Base-by-base conservation (phyloP, 1,140 invertebrate species). In the Littorina saxatilis region DNA sequence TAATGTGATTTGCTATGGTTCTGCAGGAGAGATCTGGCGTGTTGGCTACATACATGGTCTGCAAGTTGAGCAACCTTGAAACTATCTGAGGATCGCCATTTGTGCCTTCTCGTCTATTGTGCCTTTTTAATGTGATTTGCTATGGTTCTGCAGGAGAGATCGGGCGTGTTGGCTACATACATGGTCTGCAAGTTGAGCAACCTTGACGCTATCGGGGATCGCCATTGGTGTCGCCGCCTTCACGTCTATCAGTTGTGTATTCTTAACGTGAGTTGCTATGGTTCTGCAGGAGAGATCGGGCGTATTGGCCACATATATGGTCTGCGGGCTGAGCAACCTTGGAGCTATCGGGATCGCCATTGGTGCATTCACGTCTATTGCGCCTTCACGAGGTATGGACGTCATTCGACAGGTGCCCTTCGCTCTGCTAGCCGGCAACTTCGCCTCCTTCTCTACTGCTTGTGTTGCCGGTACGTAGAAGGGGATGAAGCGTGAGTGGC, bases 321-420 rank as follows among this genome's bases (percentile, higher is more conserved):
- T 99, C 23, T 99, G 98, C 90, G 98, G 98, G 0, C 99, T 99
- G 93, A 96, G 98, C 0, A 99, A 99, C 94, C 96, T 98, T 4
- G 94, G 95, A 0, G 96, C 97, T 0, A 95, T 99, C 35, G 98
- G 98, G 2, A 97, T 98, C 61, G 95, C 97, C 91, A 94, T 99
- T 13, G 97, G 97, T 0, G 94, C 94, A 0, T 91, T 99, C 20
- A 93, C 94, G 0, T 94, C 95, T 3, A 93, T 99, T 93, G 95
- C 96, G 0, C 98, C 98, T 0, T 93, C 94, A 3, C 94, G 96
- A 82, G 94, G 95, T 82, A 87, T 93, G 7, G 94, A 95, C 35
- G 43, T 91, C 1, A 74, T 87, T 0, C 81, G 77, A 58, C 93
- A 98, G 0, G 95, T 96, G 0, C 90, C 97, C 2, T 93, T 97